Base-by-base conservation (phyloP, 2,797 vertebrate species). In the Sebastes diploproa region DNA sequence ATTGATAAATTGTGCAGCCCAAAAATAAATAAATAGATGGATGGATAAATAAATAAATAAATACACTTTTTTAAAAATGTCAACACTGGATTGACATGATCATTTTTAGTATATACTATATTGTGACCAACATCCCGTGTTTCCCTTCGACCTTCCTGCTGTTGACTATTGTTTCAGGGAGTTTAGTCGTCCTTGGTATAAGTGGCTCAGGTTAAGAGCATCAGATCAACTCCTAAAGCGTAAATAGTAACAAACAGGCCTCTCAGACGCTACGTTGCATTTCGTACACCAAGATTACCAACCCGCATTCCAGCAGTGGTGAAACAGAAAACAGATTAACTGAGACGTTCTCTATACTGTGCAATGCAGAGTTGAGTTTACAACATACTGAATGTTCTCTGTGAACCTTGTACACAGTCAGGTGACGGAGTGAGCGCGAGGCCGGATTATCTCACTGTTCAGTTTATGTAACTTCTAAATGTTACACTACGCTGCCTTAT, bases 381-480 rank as follows among this genome's bases (percentile, higher is more conserved):
- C 30, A 66, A 62, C n/a, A 55, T 11, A 11, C 68, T 20, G 54
- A 81, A 42, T n/a, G 54, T 36, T 70, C 61, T 3, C 67, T 6
- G 22, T 70, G 50, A 72, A 54, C 54, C 63, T 74, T 74, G 59
- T 8, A 16, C 50, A 20, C 34, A 6, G 71, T 87, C 83, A 87
- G 79, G 60, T 83, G 75, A 74, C 46, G 1, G n/a, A 63, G 77
- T 58, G 20, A 42, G 38, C 6, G 38, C 0, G 2, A 56, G 34
- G 2, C 29, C 6, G 75, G 50, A 61, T 91, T 88, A 92, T 83
- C 77, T 29, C 58, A 13, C 32, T 27, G 78, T 77, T 77, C 62
- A 61, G 68, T 83, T 93, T 92, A 83, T 55, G 30, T 88, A 92
- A 91, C 72, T 3, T 77, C 5, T 32, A 27, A 76, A 80, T 52